phyloP scores from a whole-genome alignment of 2,888 invertebrate species.

The Drosophila gaucha region DNA sequence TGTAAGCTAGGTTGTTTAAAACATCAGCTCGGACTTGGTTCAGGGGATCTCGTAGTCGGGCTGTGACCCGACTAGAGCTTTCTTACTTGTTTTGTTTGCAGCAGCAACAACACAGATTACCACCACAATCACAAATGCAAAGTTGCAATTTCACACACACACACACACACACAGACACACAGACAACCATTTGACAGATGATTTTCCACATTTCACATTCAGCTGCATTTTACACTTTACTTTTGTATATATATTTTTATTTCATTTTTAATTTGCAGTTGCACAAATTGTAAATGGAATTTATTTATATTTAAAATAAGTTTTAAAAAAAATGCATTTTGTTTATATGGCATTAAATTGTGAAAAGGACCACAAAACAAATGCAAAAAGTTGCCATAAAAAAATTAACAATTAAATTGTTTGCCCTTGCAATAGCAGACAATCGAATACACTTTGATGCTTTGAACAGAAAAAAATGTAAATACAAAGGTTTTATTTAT shows the following conservation, averaged over 20 bases:
- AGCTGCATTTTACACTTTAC: conserved; percentile 26
- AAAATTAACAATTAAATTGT: conserved; percentile 31
- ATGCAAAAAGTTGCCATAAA: conserved; percentile 25
- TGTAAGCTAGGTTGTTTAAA: too few relatives aligned
- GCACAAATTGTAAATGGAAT: conserved; percentile 46
- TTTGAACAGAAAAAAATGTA: not conserved
- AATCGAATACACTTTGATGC: conserved; percentile 14
- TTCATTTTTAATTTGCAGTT: conserved; percentile 24
- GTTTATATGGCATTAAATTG: conserved; percentile 60
- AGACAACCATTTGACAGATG: conserved; percentile 61
- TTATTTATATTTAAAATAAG: conserved; percentile 50
- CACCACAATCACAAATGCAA: conserved; percentile 43
- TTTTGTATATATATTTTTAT: not conserved
- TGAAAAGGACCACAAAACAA: conserved; percentile 52
- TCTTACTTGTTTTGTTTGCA: not conserved
- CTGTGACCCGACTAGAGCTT: too few relatives aligned
- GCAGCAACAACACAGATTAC: conserved; percentile 34
- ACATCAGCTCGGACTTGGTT: too few relatives aligned
- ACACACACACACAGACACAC: not conserved
- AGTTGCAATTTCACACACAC: conserved; percentile 39
- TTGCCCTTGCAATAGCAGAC: not conserved
- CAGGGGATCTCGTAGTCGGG: too few relatives aligned
- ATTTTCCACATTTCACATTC: conserved; percentile 70
- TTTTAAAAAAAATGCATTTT: conserved; percentile 35
- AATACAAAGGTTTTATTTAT: not conserved